Conservation (phyloP, 2,888 invertebrate species). For the Hedya salicella region DNA sequence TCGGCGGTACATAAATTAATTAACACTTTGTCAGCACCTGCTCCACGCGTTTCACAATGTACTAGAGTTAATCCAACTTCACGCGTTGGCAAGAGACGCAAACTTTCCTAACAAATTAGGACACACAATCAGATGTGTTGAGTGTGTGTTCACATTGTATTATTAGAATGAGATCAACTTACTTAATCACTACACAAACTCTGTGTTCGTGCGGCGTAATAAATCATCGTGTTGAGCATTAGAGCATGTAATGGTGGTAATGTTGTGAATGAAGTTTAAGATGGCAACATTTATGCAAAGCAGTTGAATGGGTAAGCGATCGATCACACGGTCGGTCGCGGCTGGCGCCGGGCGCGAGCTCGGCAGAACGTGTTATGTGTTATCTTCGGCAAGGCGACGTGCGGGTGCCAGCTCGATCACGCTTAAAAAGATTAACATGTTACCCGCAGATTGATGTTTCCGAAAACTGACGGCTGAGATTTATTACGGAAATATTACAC, state of each 20-base stretch:
- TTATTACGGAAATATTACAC: constrained; percentile 45
- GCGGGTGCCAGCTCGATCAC: constrained; percentile 59
- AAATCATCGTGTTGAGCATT: constrained; percentile 39
- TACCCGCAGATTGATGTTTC: constrained; percentile 60
- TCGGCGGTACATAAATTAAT: constrained; percentile 66
- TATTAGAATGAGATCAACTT: constrained; percentile 43
- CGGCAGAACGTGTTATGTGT: constrained; percentile 61
- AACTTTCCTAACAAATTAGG: constrained; percentile 64
- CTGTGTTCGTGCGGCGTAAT: constrained; percentile 24
- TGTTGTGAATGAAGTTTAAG: constrained; percentile 51
- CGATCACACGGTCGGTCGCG: constrained; percentile 54
- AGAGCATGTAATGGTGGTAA: constrained; percentile 47
- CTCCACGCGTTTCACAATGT: constrained; percentile 51
- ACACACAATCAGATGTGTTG: constrained; percentile 57
- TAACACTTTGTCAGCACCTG: constrained; percentile 71
- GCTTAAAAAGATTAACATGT: constrained; percentile 72
- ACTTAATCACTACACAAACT: constrained; percentile 36
- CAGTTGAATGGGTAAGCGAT: constrained; percentile 54
- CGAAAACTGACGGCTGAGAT: constrained; percentile 39
- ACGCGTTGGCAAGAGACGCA: constrained; percentile 56
- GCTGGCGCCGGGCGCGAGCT: constrained; percentile 48
- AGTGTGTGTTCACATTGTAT: constrained; percentile 44
- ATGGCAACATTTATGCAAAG: constrained; percentile 48
- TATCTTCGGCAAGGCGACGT: constrained; percentile 59
- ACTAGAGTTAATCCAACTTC: constrained; percentile 63